Conservation (phyloP, 37 sponge, comb jelly and placozoan species). For the Beroe ovata region DNA sequence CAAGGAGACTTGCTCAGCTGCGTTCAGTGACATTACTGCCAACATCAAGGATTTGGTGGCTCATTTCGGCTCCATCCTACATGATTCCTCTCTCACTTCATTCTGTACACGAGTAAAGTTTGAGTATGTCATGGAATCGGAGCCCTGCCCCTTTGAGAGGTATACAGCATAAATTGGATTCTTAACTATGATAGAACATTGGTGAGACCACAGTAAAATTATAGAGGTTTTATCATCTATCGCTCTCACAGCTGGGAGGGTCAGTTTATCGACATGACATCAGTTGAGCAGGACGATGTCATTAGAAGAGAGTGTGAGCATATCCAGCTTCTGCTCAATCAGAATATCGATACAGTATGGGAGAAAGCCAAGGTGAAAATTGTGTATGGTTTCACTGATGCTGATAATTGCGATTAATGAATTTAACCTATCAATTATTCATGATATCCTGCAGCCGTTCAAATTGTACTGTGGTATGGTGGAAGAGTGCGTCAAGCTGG, state of each 20-base stretch:
- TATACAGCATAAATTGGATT: no score
- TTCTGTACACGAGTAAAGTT: conserved; percentile 67
- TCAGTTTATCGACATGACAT: conserved; percentile 47
- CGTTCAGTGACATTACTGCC: conserved; percentile 43
- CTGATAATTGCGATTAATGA: no score
- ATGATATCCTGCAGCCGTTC: conserved; percentile 68
- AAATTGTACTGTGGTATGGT: conserved; percentile 71
- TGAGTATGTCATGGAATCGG: conserved; percentile 69
- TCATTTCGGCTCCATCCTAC: conserved; percentile 62
- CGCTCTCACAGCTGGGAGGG: conserved; percentile 21
- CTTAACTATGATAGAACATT: no score
- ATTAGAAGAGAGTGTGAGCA: neutral
- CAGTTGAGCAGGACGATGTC: neutral
- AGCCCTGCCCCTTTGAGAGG: conserved; percentile 60
- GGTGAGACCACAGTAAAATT: no score
- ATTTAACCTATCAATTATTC: no score
- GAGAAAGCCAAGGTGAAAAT: conserved; percentile 10
- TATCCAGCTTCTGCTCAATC: neutral
- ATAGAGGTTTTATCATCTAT: no score
- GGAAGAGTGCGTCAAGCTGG: conserved; percentile 26
- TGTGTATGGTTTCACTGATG: no score
- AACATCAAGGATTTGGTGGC: conserved; percentile 64
- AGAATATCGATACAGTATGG: conserved; percentile 22
- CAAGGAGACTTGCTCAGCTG: conserved; percentile 24
- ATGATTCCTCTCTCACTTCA: conserved; percentile 57